Percentiles rank a stretch among this genome's conserved stretches.
Conservation (phyloP, 2,797 vertebrate species). For the Adrianichthys oophorus region DNA sequence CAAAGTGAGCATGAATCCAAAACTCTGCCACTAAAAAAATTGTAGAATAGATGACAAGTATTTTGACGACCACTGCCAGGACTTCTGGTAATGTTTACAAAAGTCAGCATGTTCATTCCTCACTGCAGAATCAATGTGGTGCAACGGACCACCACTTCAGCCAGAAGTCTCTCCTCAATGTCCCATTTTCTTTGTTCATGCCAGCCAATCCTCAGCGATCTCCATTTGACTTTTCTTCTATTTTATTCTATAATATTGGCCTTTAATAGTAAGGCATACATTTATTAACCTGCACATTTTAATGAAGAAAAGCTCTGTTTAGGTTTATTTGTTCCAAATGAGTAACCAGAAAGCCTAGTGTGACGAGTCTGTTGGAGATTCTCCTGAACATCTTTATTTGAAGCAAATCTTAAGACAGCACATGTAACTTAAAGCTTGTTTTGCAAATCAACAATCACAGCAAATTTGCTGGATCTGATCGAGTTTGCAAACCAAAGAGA, state of each 20-base stretch:
- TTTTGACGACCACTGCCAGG: neutral
- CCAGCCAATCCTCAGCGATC: neutral
- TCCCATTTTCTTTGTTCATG: neutral
- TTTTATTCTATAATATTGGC: no score
- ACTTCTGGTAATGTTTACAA: neutral
- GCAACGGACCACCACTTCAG: neutral
- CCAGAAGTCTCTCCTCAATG: neutral
- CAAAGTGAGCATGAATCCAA: neutral
- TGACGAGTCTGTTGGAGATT: no score
- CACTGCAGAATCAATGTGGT: neutral
- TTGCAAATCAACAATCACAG: conserved; percentile 57
- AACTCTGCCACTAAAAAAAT: neutral
- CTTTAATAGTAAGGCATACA: no score
- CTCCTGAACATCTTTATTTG: conserved; percentile 45
- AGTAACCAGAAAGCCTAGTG: no score
- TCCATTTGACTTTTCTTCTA: no score
- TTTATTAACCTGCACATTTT: no score
- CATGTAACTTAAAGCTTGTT: conserved; percentile 44
- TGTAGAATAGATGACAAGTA: neutral
- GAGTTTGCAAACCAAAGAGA: conserved; percentile 44
- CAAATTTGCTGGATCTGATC: conserved; percentile 57
- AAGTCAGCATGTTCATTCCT: neutral
- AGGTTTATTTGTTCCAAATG: no score
- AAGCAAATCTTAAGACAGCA: conserved; percentile 53
- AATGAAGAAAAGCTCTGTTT: no score